These are phyloP conservation scores for Rhabdomys dilectus DNA, from an alignment of 2,113 vertebrate genomes.

Conservation along the genomic window DNA sequence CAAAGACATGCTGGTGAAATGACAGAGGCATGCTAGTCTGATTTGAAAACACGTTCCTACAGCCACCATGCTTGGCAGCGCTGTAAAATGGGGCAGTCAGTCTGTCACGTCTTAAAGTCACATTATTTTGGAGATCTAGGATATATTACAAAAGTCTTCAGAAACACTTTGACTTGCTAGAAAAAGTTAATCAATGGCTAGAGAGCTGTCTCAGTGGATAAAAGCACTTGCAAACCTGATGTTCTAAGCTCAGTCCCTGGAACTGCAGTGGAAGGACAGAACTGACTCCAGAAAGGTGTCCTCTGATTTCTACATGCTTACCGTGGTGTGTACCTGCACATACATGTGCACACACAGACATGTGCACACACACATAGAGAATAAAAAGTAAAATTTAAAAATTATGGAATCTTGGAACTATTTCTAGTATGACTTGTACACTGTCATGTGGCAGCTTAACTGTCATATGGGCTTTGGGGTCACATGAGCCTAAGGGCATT, in stretches of 20 bases:
- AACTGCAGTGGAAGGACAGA: not conserved
- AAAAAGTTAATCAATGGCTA: not conserved
- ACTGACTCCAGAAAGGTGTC: not conserved
- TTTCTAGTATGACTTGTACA: conserved; percentile 37
- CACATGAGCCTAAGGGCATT: not conserved
- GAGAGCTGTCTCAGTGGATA: not conserved
- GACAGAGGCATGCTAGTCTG: not conserved
- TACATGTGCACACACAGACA: not conserved
- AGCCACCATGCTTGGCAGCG: not conserved
- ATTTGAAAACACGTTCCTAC: not conserved
- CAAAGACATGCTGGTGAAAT: not conserved
- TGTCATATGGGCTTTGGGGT: not conserved
- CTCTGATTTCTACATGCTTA: not conserved
- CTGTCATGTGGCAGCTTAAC: not conserved
- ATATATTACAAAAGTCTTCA: conserved; percentile 13
- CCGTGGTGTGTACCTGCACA: too few relatives aligned
- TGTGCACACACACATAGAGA: not conserved
- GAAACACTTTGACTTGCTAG: conserved; percentile 43
- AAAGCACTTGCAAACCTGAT: not conserved
- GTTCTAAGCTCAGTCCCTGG: too few relatives aligned
- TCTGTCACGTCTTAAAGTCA: conserved; percentile 12
- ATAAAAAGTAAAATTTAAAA: not conserved
- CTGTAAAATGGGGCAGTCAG: not conserved
- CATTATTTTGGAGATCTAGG: not conserved
- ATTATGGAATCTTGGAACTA: not conserved